These are phyloP conservation scores for Teleiodes luculella DNA, from an alignment of 2,888 invertebrate genomes.

Conservation along the genomic window DNA sequence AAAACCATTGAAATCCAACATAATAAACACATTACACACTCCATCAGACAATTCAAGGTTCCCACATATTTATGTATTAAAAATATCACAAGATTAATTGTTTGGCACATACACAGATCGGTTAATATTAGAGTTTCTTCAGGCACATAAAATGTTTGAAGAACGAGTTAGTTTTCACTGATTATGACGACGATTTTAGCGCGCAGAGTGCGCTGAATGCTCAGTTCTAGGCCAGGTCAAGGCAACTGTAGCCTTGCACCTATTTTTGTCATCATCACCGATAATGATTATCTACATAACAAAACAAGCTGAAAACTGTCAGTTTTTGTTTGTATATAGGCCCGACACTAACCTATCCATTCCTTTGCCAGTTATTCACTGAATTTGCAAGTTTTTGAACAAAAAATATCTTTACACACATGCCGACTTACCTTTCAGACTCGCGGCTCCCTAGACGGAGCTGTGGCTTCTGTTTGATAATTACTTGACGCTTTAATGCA, in stretches of 20 bases:
- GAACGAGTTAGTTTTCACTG: constrained; percentile 1
- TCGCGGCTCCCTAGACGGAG: background rate
- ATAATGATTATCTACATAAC: constrained; percentile 2
- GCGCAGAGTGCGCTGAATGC: background rate
- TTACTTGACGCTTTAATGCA: constrained; percentile 7
- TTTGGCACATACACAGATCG: background rate
- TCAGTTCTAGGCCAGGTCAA: background rate
- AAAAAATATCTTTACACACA: background rate
- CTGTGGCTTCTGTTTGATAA: background rate
- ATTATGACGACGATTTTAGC: background rate
- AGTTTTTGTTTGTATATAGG: background rate
- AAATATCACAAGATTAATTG: background rate
- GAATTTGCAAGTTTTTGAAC: background rate
- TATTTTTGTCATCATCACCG: background rate
- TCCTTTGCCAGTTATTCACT: background rate
- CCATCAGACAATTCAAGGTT: background rate
- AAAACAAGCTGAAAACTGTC: background rate
- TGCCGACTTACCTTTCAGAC: background rate
- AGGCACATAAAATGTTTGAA: background rate
- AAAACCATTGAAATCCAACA: constrained; percentile 24
- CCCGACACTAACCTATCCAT: background rate
- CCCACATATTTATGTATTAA: background rate
- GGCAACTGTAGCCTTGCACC: background rate
- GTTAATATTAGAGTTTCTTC: background rate
- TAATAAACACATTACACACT: background rate